Conservation (phyloP, 2,797 vertebrate genomes). For the Odontamblyopus rebecca region DNA sequence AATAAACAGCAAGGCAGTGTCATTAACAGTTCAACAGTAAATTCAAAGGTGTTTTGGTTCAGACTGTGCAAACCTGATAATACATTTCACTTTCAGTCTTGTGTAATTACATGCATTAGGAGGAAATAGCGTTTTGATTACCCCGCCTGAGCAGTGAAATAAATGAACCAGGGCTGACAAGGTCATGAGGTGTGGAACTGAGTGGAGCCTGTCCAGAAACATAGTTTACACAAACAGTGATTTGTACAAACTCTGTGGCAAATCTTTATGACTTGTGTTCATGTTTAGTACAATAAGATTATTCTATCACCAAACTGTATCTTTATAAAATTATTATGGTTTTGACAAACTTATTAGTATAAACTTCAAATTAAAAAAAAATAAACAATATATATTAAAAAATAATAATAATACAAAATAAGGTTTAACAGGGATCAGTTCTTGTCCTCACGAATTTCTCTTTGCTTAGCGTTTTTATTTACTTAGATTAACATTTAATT, state of each 20-base stretch:
- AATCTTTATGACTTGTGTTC: background rate
- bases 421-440: background rate
- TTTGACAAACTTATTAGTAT: too few relatives aligned
- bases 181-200: conserved; percentile 8
- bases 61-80: conserved; percentile 58
- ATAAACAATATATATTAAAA: too few relatives aligned
- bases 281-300: background rate
- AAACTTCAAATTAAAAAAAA: too few relatives aligned
- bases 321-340: too few relatives aligned
- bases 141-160: conserved; percentile 7
- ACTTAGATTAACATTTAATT: background rate
- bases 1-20: conserved; percentile 15
- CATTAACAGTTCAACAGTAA: conserved; percentile 40
- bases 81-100: conserved; percentile 52
- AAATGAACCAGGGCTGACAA: conserved; percentile 29
- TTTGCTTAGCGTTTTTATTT: background rate
- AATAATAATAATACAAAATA: background rate
- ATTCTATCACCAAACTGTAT: background rate
- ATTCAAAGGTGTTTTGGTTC: conserved; percentile 33
- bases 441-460: background rate
- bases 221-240: background rate
- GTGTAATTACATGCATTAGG: conserved; percentile 36
- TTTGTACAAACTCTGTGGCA: background rate
- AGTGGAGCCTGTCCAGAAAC: conserved; percentile 16
- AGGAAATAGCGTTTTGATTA: conserved; percentile 41